Evolutionary conservation across 2,797 vertebrate species (phyloP), one percentile per base, ranked within the genome.

Genomic region (Aphelocoma californica): DNA sequence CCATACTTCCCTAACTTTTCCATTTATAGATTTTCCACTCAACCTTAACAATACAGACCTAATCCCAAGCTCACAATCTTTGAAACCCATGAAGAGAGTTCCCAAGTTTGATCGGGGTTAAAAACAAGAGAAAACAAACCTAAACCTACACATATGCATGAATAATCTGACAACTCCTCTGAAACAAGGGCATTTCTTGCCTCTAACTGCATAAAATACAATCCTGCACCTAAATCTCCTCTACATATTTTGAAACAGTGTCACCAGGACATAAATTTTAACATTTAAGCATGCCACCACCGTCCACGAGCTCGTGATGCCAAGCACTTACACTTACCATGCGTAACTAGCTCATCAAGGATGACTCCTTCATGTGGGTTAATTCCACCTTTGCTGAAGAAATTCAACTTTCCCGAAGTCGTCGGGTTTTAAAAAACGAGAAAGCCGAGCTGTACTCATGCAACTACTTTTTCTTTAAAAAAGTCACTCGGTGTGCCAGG

Each of bases 361-460:
- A 81, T 78, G 69, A 90, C 77, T 96, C 90, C 90, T 88, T 69
- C 88, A 51, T 79, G 45, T n/a, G 72, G 75, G 81, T 72, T 81
- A 85, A 93, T 83, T 80, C 93, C 89, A 90, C 79, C 81, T 91
- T 72, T 81, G 23, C 66, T 8, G 58, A 86, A 60, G 70, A 95
- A 94, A 89, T 88, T 72, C 48, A 90, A 93, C 90, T 93, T 95
- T 90, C 80, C 70, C 78, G 67, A 96, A 82, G 60, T 51, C 57
- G 64, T 47, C 70, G 19, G 28, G 73, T 78, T 87, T 82, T 86
- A 23, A 18, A 32, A 54, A 69, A 24, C 28, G n/a, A 21, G 58
- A 57, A 38, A 81, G 45, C 31, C n/a, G 7, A 50, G 29, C 47
- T 31, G 36, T 1, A 17, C 28, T 67, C 78, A 2, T 0, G 3